Conservation (phyloP, 1,140 invertebrate genomes). For the Artemia franciscana region DNA sequence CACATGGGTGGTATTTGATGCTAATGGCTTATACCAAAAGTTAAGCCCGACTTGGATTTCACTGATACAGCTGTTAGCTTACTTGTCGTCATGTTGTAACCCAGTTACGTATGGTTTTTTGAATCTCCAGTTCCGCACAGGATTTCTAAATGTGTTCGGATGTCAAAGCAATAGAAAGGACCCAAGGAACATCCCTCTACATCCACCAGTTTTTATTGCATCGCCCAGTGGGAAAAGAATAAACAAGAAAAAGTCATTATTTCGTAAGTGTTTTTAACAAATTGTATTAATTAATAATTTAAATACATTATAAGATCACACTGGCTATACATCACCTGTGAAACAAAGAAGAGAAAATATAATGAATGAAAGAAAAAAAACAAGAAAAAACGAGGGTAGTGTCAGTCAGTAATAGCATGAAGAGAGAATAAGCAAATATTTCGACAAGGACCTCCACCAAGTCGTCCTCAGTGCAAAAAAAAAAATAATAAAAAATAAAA, state of each 20-base stretch:
- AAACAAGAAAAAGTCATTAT: background rate
- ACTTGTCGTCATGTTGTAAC: conserved; percentile 41
- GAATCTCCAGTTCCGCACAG: conserved; percentile 36
- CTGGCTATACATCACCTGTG: too few species aligned
- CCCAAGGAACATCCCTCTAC: background rate
- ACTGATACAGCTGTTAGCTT: conserved; percentile 36
- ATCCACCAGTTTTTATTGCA: background rate
- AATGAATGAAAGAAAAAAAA: too few species aligned
- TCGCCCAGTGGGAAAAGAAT: background rate
- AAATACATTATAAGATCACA: too few species aligned
- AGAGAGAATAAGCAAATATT: too few species aligned
- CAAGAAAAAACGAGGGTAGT: too few species aligned
- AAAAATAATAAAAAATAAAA: too few species aligned
- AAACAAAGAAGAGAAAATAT: too few species aligned
- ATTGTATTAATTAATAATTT: too few species aligned
- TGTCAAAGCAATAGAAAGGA: conserved; percentile 15
- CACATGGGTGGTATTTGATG: conserved; percentile 32
- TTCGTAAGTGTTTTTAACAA: too few species aligned
- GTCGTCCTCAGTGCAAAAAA: too few species aligned
- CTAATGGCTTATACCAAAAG: conserved; percentile 24
- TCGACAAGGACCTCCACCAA: too few species aligned
- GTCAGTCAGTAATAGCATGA: too few species aligned
- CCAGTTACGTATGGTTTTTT: conserved; percentile 54
- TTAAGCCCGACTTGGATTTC: conserved; percentile 29
- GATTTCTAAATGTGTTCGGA: conserved; percentile 30